phyloP scores from a whole-genome alignment of 1,140 invertebrate genomes.

The Achatina immaculata region DNA sequence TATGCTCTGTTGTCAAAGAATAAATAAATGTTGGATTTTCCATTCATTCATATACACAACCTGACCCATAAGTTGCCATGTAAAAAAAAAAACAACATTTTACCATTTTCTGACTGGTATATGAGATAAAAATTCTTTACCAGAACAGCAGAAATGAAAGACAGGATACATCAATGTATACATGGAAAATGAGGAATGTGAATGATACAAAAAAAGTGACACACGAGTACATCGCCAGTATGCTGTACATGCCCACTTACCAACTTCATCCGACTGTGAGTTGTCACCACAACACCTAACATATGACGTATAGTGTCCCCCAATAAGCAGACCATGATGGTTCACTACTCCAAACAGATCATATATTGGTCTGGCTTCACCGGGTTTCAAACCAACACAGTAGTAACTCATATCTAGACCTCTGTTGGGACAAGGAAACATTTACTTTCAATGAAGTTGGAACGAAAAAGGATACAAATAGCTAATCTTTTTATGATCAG shows the following conservation, averaged over 20 bases:
- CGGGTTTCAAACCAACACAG: constrained; percentile 55
- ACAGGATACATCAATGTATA: too few species aligned
- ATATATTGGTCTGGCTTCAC: constrained; percentile 69
- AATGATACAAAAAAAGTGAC: too few species aligned
- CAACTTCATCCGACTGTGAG: constrained; percentile 63
- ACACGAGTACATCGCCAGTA: too few species aligned
- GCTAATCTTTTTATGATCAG: neutral
- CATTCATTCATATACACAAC: neutral
- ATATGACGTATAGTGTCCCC: constrained; percentile 75
- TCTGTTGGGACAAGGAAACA: constrained; percentile 47
- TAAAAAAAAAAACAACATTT: neutral
- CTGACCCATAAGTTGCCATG: neutral
- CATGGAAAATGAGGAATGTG: too few species aligned
- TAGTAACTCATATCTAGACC: constrained; percentile 72
- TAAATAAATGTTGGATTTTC: too few species aligned
- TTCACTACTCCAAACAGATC: constrained; percentile 76
- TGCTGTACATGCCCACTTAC: constrained; percentile 61
- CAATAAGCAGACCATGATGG: constrained; percentile 74
- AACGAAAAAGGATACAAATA: neutral
- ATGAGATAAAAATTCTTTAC: neutral
- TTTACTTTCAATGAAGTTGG: neutral
- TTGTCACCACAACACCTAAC: constrained; percentile 65
- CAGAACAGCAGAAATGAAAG: too few species aligned
- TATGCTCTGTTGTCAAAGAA: neutral
- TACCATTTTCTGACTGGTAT: neutral